Evolutionary conservation across 2,113 vertebrate genomes (phyloP), one percentile per base, ranked within the genome.

Genomic region (Sciurus niger): DNA sequence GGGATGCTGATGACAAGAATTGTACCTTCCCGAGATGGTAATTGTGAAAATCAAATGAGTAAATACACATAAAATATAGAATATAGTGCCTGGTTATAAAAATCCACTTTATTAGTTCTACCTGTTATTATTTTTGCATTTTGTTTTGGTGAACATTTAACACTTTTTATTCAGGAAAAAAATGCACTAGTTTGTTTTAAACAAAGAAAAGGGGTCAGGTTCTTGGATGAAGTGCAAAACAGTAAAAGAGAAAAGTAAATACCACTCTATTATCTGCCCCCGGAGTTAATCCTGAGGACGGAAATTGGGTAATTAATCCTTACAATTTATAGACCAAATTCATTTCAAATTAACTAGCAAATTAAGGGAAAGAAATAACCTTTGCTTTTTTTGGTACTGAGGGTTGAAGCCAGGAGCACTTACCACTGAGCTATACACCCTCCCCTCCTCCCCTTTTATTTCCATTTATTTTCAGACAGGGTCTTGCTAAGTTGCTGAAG

Each of bases 251-350:
- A 96, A 84, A 80, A 86, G 40, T 80, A 84, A 83, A 76, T 10
- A 12, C 25, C 13, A 20, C 9, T 65, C 12, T 20, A 72, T 82
- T 18, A 0, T 51, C 32, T 78, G 63, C 24, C 11, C 77, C 53
- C 13, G 68, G 40, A 55, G 88, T 79, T 77, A 88, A 85, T 92
- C 67, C 40, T 53, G 17, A 92, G 40, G 89, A 48, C 30, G 77
- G 88, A 94, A 94, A 83, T 76, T 25, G 87, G 68, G 51, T 92
- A 55, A 63, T 90, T 95, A 68, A 63, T 55, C 60, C 82, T 85
- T 78, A 24, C 90, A 77, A 79, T 92, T 97, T 82, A 74, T 65
- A 95, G 74, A 88, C 60, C 60, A 88, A 88, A 84, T 87, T 95
- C 37, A n/a, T 93, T 95, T 30, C 89, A 90, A 85, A 96, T 88